Conservation (phyloP, 2,888 invertebrate species). For the Elegia similella region DNA sequence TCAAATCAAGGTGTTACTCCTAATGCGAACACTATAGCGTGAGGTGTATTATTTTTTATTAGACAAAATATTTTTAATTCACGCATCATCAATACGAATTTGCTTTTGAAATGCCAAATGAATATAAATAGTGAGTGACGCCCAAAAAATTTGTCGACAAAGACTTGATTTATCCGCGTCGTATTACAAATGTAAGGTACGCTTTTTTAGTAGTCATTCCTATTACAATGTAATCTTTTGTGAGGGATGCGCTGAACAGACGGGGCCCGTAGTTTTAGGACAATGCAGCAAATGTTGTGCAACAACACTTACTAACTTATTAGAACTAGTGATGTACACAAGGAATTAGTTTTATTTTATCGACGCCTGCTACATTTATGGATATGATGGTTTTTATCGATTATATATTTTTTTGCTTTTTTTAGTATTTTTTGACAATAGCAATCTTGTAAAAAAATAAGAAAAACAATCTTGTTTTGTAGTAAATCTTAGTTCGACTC, state of each 20-base stretch:
- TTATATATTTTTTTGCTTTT: no score
- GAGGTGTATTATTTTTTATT: background rate
- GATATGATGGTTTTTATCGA: no score
- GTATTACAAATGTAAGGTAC: conserved; percentile 43
- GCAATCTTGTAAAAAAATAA: background rate
- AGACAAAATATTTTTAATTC: conserved; percentile 17
- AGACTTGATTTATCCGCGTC: conserved; percentile 51
- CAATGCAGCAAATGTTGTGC: conserved; percentile 68
- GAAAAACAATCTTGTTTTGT: background rate
- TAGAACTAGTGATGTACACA: conserved; percentile 45
- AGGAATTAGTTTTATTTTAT: background rate
- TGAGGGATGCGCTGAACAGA: conserved; percentile 52
- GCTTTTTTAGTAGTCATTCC: conserved; percentile 62
- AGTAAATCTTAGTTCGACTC: background rate
- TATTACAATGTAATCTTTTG: conserved; percentile 67
- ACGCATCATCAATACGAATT: conserved; percentile 46
- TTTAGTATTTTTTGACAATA: no score
- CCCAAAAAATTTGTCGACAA: conserved; percentile 52
- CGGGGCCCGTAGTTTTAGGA: conserved; percentile 46
- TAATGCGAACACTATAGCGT: no score
- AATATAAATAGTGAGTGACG: conserved; percentile 30
- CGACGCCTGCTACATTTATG: background rate
- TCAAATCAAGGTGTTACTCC: no score
- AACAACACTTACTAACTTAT: conserved; percentile 64
- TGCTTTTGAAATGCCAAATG: conserved; percentile 27